These are phyloP conservation scores for Otolemur crassicaudatus DNA, from an alignment of 2,797 vertebrate species.

Conservation along the genomic window DNA sequence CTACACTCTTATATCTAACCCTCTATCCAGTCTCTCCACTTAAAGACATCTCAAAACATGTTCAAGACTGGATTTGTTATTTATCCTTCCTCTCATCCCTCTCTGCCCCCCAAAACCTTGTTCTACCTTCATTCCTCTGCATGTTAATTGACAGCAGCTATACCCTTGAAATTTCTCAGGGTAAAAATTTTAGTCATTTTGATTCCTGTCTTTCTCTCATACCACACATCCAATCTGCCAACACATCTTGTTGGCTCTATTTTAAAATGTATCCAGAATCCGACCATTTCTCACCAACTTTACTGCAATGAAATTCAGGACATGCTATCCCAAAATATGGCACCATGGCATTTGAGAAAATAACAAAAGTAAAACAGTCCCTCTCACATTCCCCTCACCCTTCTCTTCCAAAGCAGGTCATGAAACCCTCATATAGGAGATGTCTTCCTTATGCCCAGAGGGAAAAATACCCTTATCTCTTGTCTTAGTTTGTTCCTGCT, in stretches of 20 bases:
- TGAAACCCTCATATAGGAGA: not conserved
- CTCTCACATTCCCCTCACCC: too few relatives aligned
- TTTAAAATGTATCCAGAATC: constrained; percentile 28
- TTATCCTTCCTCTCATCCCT: not conserved
- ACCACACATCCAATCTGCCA: not conserved
- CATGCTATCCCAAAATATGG: not conserved
- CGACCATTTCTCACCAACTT: not conserved
- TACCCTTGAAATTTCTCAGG: not conserved
- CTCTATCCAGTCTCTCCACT: not conserved
- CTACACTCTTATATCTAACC: not conserved
- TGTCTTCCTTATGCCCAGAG: not conserved
- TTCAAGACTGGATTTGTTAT: not conserved
- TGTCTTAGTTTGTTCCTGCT: not conserved
- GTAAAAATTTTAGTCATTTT: constrained; percentile 4
- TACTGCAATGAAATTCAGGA: not conserved
- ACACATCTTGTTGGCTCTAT: not conserved
- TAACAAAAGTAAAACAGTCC: not conserved
- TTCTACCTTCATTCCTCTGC: not conserved
- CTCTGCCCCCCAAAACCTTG: not conserved
- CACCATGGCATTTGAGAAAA: not conserved
- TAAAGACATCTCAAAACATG: constrained; percentile 14
- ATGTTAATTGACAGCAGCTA: not conserved
- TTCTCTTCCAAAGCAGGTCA: not conserved
- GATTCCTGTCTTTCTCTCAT: not conserved
- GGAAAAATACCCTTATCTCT: not conserved